Evolutionary conservation across 2,797 vertebrate genomes (phyloP).

Genomic region (Poecilia velifera): DNA sequence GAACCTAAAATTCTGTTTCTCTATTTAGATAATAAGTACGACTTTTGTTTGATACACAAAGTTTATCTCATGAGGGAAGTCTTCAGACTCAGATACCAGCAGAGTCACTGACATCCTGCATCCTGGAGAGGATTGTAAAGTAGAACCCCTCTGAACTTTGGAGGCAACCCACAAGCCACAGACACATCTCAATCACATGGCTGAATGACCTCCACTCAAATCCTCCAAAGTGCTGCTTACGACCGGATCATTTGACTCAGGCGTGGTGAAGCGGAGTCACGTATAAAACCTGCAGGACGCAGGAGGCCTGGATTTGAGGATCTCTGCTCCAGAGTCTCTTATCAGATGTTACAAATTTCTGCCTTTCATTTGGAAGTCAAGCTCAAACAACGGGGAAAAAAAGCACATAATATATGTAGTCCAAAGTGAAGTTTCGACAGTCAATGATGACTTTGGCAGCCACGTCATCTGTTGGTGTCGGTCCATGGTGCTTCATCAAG

Average conservation of each 20-base stretch:
- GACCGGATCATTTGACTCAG: no score
- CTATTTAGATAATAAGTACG: not conserved
- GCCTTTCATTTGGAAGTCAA: not conserved
- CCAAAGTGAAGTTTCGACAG: not conserved
- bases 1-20: not conserved
- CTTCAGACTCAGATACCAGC: not conserved
- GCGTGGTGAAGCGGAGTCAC: no score
- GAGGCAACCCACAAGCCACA: not conserved
- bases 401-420: not conserved
- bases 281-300: no score
- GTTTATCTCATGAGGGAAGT: not conserved
- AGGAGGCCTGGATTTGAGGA: no score
- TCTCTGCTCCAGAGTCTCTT: not conserved
- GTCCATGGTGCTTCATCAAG: not conserved
- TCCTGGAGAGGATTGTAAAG: not conserved
- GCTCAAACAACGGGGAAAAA: not conserved
- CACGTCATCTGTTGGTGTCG: not conserved
- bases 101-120: not conserved
- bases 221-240: no score
- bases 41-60: not conserved
- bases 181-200: not conserved
- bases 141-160: not conserved
- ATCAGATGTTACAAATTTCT: not conserved
- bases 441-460: not conserved
- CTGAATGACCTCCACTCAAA: no score